Evolutionary conservation across 2,888 invertebrate species (phyloP), one percentile per base, ranked within the genome.

Genomic region (Empis livida): DNA sequence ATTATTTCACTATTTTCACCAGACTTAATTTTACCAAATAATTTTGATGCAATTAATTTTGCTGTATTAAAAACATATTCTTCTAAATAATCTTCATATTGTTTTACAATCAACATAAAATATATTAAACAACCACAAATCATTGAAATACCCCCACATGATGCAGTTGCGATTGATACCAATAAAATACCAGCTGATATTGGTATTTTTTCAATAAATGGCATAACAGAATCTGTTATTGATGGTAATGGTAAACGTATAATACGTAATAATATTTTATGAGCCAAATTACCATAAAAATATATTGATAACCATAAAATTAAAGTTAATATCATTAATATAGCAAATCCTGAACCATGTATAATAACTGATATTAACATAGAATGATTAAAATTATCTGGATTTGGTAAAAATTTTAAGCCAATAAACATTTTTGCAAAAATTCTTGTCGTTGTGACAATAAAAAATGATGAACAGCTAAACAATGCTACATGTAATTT

Each of bases 71-170:
- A 67, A 1, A 75, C 57, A 52, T 73, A 63, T 53, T 74, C 74
- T 59, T 82, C 80, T 38, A 82, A 64, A 57, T 77, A 78, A 56
- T 81, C 79, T 61, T 82, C 81, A 43, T 82, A 82, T 63, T 80
- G 75, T 61, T 76, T 78, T 9, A 77, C 77, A 13, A 88, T 63
- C 79, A 84, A 68, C 56, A 55, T 61, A 62, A 46, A 35, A 44
- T 40, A 38, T 17, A 42, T 79, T 1, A 77, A 70, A 5, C 77
- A 73, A 0, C 82, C 84, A 10, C 78, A 68, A 9, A 74, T 69
- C 44, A 90, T 69, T 0, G 83, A 78, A 8, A 88, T 71, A 2
- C 84, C 84, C 5, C 88, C 89, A 59, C 87, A 87, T 0, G 86
- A 79, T 13, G 77, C 68, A 13, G 79, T 71, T 15, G 78, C 77